These are phyloP conservation scores for Caerostris darwini DNA, from an alignment of 1,140 invertebrate species.

Conservation along the genomic window DNA sequence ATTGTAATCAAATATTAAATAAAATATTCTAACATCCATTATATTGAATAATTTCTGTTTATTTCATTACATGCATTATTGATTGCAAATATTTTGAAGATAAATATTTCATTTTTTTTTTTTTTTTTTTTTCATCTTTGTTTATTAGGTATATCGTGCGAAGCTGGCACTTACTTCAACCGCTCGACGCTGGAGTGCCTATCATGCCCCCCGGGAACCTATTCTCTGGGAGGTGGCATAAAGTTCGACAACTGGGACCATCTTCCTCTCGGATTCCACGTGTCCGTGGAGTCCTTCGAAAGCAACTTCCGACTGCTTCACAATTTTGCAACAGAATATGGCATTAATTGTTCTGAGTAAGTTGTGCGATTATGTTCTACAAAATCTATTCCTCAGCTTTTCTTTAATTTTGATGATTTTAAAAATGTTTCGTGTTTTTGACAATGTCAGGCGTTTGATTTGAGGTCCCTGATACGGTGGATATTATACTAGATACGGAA, in stretches of 20 bases:
- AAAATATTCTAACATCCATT: too few species aligned
- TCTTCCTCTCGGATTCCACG: constrained; percentile 83
- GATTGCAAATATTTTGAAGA: too few species aligned
- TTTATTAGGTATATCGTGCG: constrained; percentile 83
- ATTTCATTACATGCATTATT: too few species aligned
- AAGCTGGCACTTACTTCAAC: constrained; percentile 83
- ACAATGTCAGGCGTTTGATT: too few species aligned
- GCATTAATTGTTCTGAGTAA: constrained; percentile 77
- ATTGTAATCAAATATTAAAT: too few species aligned
- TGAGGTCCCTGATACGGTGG: too few species aligned
- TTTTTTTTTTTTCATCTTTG: constrained; percentile 57
- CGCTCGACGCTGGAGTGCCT: constrained; percentile 82
- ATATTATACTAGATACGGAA: too few species aligned
- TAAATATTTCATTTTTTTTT: constrained; percentile 18
- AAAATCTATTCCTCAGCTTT: neutral
- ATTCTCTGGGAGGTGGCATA: constrained; percentile 84
- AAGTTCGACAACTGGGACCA: constrained; percentile 83
- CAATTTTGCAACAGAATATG: neutral
- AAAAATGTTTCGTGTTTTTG: neutral
- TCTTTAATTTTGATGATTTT: neutral
- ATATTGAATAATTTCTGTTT: too few species aligned
- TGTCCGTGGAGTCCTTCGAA: constrained; percentile 82
- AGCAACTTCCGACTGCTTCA: constrained; percentile 72
- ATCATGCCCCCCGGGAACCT: constrained; percentile 83
- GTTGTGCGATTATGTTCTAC: neutral